Percentiles rank a stretch among this genome's conserved stretches.
These are phyloP conservation scores for Galerucella calmariensis DNA, from an alignment of 2,888 invertebrate species.

Conservation along the genomic window DNA sequence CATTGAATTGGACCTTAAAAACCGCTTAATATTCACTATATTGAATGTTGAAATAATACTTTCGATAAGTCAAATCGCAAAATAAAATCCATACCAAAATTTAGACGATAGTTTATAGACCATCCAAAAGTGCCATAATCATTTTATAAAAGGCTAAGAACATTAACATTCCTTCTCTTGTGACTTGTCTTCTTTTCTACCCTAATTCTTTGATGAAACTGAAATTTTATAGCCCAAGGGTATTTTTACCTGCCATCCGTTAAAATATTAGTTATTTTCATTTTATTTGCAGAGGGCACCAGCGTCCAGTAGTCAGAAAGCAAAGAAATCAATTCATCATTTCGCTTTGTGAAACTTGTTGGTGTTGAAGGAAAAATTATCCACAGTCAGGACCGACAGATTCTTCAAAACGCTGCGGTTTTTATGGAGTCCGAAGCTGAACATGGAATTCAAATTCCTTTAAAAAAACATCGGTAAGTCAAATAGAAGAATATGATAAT, in stretches of 20 bases:
- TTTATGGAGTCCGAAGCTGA: too few relatives aligned
- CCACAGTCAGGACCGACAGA: too few relatives aligned
- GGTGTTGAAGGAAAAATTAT: too few relatives aligned
- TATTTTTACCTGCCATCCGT: conserved; percentile 31
- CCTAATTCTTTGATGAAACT: conserved; percentile 29
- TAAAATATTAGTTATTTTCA: conserved; percentile 10
- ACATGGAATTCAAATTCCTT: too few relatives aligned
- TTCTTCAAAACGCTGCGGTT: too few relatives aligned
- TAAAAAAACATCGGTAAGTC: too few relatives aligned
- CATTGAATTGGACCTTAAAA: too few relatives aligned
- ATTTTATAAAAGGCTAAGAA: conserved; percentile 21
- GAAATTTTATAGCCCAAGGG: conserved; percentile 20
- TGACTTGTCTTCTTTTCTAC: conserved; percentile 6
- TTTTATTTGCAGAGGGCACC: conserved; percentile 25
- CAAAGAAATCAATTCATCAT: neutral
- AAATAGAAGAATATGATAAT: too few relatives aligned
- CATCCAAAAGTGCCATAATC: conserved; percentile 16
- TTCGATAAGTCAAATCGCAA: neutral
- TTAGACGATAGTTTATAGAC: conserved; percentile 19
- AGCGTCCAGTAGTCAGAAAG: neutral
- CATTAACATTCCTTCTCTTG: conserved; percentile 30
- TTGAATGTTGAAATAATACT: neutral
- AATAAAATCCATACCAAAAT: conserved; percentile 16
- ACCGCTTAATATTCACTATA: too few relatives aligned
- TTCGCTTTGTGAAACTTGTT: neutral